phyloP scores from a whole-genome alignment of 2,797 vertebrate species.

The Bryconaethiops microstoma region DNA sequence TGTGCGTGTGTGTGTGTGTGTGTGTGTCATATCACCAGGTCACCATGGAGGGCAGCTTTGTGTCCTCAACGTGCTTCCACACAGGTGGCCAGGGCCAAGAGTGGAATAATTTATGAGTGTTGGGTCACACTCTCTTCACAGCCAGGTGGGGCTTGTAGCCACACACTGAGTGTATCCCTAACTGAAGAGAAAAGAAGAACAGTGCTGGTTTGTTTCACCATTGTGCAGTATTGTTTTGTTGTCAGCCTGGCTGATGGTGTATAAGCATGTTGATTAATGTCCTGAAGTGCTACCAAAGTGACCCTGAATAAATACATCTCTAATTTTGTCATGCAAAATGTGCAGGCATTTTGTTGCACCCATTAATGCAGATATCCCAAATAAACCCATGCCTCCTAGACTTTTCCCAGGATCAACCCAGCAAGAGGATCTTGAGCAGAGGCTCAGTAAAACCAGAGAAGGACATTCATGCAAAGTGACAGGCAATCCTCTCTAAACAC shows the following conservation, averaged over 20 bases:
- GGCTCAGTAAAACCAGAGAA: slow-evolving; percentile 4
- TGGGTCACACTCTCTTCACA: slow-evolving; percentile 52
- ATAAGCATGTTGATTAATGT: slow-evolving; percentile 45
- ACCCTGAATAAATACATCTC: slow-evolving; percentile 47
- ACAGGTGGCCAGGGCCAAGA: slow-evolving; percentile 61
- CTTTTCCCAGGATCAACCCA: not conserved
- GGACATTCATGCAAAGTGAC: slow-evolving; percentile 50
- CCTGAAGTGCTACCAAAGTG: slow-evolving; percentile 31
- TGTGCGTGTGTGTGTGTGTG: not conserved
- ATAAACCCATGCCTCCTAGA: slow-evolving; percentile 5
- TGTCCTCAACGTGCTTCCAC: slow-evolving; percentile 51
- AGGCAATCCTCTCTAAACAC: slow-evolving; percentile 43
- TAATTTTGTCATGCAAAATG: slow-evolving; percentile 37
- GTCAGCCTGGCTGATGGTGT: slow-evolving; percentile 1
- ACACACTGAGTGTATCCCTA: slow-evolving; percentile 50
- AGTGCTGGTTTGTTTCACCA: slow-evolving; percentile 37
- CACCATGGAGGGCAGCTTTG: slow-evolving; percentile 48
- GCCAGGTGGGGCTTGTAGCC: slow-evolving; percentile 54
- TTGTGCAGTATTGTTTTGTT: not conserved
- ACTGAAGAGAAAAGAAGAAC: slow-evolving; percentile 31
- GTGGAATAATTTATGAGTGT: slow-evolving; percentile 63
- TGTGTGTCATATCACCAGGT: slow-evolving; percentile 53
- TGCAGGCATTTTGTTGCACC: slow-evolving; percentile 31
- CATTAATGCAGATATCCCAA: slow-evolving; percentile 37
- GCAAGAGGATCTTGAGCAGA: slow-evolving; percentile 11